Conservation (phyloP, 2,797 vertebrate species). For the Cryptoprocta ferox region DNA sequence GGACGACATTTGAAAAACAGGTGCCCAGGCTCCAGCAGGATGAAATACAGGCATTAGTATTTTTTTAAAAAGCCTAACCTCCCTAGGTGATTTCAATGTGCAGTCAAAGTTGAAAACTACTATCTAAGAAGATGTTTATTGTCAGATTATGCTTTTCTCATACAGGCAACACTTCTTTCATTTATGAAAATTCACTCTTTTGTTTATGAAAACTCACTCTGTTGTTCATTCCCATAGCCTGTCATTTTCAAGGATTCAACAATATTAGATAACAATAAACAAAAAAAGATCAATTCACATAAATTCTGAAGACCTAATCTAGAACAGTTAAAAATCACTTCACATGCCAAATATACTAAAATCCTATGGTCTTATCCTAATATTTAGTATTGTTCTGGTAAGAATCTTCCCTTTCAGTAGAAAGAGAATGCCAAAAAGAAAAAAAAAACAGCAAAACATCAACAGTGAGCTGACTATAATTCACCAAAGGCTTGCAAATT, state of each 20-base stretch:
- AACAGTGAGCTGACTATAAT: background rate
- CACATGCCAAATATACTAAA: constrained; percentile 31
- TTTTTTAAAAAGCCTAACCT: background rate
- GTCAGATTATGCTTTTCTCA: background rate
- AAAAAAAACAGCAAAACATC: background rate
- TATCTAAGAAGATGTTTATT: background rate
- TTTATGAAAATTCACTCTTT: background rate
- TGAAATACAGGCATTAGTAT: background rate
- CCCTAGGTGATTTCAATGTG: background rate
- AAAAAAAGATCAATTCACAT: constrained; percentile 34
- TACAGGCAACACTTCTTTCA: background rate
- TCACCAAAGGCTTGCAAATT: constrained; percentile 16
- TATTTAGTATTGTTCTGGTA: background rate
- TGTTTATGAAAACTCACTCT: constrained; percentile 3
- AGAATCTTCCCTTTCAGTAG: background rate
- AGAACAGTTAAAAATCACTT: constrained; percentile 4
- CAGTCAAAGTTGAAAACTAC: background rate
- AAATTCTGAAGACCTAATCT: background rate
- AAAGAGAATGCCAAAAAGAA: background rate
- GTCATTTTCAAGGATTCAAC: background rate
- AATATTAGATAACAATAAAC: background rate
- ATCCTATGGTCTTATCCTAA: background rate
- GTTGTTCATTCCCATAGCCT: background rate
- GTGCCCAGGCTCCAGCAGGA: background rate
- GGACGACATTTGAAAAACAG: background rate